Conservation (phyloP, 2,113 vertebrate genomes). For the Petrocephalus microphthalmus region DNA sequence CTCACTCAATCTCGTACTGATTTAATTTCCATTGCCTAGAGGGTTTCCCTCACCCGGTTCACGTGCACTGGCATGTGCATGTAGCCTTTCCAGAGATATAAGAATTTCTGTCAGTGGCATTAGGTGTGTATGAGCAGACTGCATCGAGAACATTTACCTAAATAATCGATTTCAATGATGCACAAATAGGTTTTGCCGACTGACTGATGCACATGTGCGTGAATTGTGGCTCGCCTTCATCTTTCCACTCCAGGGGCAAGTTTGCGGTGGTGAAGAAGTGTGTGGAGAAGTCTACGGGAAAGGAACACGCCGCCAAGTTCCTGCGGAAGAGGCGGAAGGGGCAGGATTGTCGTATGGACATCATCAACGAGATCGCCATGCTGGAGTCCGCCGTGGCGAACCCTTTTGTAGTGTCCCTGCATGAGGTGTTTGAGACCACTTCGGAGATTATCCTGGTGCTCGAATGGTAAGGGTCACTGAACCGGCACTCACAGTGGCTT, state of each 20-base stretch:
- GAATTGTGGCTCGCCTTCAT: background rate
- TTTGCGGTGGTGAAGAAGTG: conserved; percentile 76
- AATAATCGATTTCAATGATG: background rate
- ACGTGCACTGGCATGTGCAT: background rate
- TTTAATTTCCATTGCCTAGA: background rate
- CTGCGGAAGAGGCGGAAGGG: conserved; percentile 73
- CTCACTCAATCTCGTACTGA: background rate
- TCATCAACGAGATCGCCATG: conserved; percentile 36
- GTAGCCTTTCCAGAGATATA: background rate
- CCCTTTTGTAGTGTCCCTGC: conserved; percentile 32
- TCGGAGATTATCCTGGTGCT: conserved; percentile 37
- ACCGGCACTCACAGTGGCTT: background rate
- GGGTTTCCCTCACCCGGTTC: background rate
- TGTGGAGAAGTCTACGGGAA: conserved; percentile 39
- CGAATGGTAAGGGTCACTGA: conserved; percentile 30
- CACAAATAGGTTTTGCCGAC: background rate
- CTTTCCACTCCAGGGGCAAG: conserved; percentile 69
- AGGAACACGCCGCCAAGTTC: conserved; percentile 90
- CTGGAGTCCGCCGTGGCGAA: conserved; percentile 28
- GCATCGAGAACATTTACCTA: background rate
- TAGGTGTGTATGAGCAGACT: background rate
- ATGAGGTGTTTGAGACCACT: conserved; percentile 34
- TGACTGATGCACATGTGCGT: background rate
- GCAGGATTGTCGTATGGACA: conserved; percentile 34
- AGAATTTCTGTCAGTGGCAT: background rate